Conservation (phyloP, 2,113 vertebrate genomes). For the Butorides virescens region DNA sequence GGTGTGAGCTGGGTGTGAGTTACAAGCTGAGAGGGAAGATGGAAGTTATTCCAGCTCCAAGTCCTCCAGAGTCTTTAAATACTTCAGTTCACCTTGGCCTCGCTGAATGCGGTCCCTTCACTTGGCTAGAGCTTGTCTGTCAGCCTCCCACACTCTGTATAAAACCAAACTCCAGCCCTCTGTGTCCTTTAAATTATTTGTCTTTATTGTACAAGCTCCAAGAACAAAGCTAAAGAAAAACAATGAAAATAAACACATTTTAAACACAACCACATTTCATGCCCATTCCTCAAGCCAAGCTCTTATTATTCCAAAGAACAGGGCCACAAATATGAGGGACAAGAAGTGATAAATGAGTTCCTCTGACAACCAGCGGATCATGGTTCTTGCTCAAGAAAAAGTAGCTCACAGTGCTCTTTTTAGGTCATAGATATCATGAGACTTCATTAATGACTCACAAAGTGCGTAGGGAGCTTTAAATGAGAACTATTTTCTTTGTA, state of each 20-base stretch:
- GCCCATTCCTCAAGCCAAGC: conserved; percentile 33
- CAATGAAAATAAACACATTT: conserved; percentile 65
- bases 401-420: conserved; percentile 29
- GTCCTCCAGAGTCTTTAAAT: conserved; percentile 21
- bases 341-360: conserved; percentile 46
- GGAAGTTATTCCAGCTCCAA: neutral
- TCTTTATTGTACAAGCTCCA: conserved; percentile 56
- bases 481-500: conserved; percentile 32
- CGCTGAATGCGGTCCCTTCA: neutral
- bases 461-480: neutral
- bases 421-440: conserved; percentile 20
- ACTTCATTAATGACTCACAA: conserved; percentile 17
- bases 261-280: conserved; percentile 68
- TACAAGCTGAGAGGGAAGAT: conserved; percentile 32
- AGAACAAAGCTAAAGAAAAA: conserved; percentile 69
- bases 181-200: conserved; percentile 62
- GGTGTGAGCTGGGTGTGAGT: neutral
- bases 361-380: neutral
- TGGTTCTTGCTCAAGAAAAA: conserved; percentile 17
- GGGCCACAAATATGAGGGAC: conserved; percentile 43
- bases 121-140: neutral
- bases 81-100: neutral
- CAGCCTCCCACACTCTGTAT: conserved; percentile 33
- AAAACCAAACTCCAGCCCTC: conserved; percentile 44
- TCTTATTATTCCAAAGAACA: conserved; percentile 38